These are phyloP conservation scores for Tetramorium alpestre DNA, from an alignment of 1,140 invertebrate genomes.

Conservation along the genomic window DNA sequence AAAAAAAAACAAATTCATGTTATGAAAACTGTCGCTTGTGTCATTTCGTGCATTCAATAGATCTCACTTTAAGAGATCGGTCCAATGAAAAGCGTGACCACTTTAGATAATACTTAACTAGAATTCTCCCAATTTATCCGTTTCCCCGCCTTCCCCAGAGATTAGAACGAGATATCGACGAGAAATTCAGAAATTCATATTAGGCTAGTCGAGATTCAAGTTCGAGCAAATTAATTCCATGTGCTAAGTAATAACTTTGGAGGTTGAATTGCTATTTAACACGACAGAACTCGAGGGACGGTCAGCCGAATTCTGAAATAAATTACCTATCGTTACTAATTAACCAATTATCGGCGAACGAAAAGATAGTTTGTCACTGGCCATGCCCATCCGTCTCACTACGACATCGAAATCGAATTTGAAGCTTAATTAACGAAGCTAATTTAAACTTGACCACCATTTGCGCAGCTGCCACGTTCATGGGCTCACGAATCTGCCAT, in stretches of 20 bases:
- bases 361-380: slow-evolving; percentile 58
- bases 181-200: slow-evolving; percentile 44
- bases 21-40: neutral
- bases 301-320: slow-evolving; percentile 13
- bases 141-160: neutral
- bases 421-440: slow-evolving; percentile 76
- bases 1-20: neutral
- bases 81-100: slow-evolving; percentile 13
- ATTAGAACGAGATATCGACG: slow-evolving; percentile 30
- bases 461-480: neutral
- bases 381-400: slow-evolving; percentile 22
- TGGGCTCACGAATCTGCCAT: neutral
- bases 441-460: slow-evolving; percentile 72
- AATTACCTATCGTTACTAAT: slow-evolving; percentile 57
- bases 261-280: slow-evolving; percentile 34
- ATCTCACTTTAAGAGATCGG: neutral
- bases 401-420: slow-evolving; percentile 69
- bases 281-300: neutral
- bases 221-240: slow-evolving; percentile 43
- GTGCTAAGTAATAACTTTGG: slow-evolving; percentile 15
- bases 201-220: neutral
- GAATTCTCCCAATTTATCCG: neutral
- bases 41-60: neutral
- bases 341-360: slow-evolving; percentile 53
- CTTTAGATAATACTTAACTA: slow-evolving; percentile 24